A percentile compares a stretch with the other conserved stretches of the same genome.
Conservation (phyloP, 2,113 vertebrate genomes). For the Macquaria australasica region DNA sequence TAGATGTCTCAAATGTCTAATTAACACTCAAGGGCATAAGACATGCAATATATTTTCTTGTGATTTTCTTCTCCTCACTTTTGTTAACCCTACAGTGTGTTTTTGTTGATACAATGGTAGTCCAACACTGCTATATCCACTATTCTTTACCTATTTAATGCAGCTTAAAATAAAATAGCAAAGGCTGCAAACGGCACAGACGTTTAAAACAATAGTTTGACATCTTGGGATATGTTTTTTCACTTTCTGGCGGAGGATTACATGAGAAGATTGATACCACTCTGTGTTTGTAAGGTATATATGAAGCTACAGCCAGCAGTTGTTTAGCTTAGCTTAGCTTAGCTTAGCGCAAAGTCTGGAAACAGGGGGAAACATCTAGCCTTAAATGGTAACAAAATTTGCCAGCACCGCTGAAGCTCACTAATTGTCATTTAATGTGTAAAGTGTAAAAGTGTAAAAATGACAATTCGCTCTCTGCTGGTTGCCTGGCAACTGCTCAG, state of each 20-base stretch:
- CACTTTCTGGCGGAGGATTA: background rate
- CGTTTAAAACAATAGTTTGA: background rate
- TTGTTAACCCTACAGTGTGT: too few relatives aligned
- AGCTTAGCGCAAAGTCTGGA: background rate
- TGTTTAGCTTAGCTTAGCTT: background rate
- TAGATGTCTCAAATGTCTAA: slow-evolving; percentile 9
- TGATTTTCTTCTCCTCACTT: too few relatives aligned
- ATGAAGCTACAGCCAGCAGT: background rate
- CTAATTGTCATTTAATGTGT: background rate
- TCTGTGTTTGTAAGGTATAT: background rate
- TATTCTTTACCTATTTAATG: background rate
- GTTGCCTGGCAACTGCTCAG: background rate
- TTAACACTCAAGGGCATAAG: slow-evolving; percentile 24
- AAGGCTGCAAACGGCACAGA: too few relatives aligned
- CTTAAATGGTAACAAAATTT: background rate
- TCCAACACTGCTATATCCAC: background rate
- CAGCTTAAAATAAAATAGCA: background rate
- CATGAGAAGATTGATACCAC: background rate
- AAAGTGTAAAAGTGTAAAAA: background rate
- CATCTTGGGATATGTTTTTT: background rate
- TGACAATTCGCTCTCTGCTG: background rate
- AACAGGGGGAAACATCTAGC: background rate
- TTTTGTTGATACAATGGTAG: background rate
- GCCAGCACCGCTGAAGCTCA: background rate
- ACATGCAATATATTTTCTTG: background rate